Conservation (phyloP, 37 sponge, comb jelly and placozoan genomes). For the Halichondria panicea region DNA sequence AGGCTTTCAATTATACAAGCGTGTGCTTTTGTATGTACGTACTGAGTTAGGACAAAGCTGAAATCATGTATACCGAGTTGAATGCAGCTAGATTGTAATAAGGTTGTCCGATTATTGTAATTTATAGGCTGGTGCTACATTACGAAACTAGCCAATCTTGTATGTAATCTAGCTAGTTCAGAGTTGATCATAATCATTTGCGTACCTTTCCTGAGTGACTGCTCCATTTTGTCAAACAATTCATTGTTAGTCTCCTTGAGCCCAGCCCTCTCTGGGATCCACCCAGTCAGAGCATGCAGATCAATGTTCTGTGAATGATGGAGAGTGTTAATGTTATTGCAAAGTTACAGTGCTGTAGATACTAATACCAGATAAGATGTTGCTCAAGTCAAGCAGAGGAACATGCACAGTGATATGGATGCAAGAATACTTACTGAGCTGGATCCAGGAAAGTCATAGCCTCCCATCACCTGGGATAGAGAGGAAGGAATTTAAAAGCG, state of each 20-base stretch:
- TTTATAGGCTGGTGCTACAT: too few relatives aligned
- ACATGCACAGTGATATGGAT: background rate
- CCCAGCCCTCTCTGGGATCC: conserved; percentile 93
- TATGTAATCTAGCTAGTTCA: too few relatives aligned
- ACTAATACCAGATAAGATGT: background rate
- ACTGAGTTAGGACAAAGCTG: too few relatives aligned
- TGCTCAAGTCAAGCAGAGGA: background rate
- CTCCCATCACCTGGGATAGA: conserved; percentile 93
- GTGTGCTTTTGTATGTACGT: too few relatives aligned
- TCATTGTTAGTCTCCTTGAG: conserved; percentile 47
- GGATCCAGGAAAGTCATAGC: conserved; percentile 99
- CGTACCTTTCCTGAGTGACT: conserved; percentile 31
- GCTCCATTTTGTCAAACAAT: conserved; percentile 41
- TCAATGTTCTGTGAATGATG: conserved; percentile 87
- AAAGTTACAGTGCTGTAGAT: background rate
- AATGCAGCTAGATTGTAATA: too few relatives aligned
- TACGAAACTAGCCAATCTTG: too few relatives aligned
- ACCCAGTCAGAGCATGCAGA: conserved; percentile 98
- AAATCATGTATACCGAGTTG: too few relatives aligned
- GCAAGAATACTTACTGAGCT: conserved; percentile 72
- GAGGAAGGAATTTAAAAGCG: background rate
- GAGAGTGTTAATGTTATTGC: background rate
- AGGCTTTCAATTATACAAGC: too few relatives aligned
- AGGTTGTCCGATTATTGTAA: too few relatives aligned
- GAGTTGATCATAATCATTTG: background rate